These are phyloP conservation scores for Chionoecetes opilio DNA, from an alignment of 1,140 invertebrate genomes.

Conservation along the genomic window DNA sequence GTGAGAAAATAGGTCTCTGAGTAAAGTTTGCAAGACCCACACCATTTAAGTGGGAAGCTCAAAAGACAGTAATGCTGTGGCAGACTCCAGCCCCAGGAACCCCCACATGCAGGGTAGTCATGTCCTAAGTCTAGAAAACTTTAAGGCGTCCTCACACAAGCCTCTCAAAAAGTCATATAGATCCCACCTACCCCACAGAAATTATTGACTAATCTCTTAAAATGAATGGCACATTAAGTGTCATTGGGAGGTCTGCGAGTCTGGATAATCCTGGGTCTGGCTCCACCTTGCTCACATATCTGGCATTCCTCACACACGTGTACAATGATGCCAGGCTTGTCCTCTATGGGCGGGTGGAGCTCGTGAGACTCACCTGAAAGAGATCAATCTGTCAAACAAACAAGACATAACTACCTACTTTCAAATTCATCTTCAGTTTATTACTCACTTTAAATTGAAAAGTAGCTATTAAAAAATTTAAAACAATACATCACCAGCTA, in stretches of 20 bases:
- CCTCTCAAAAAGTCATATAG: not conserved
- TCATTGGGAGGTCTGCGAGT: slow-evolving; percentile 71
- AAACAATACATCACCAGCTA: no score
- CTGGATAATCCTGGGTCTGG: slow-evolving; percentile 65
- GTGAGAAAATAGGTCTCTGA: slow-evolving; percentile 56
- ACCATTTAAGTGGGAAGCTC: not conserved
- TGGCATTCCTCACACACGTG: slow-evolving; percentile 69
- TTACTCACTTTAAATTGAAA: no score
- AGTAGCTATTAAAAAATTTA: no score
- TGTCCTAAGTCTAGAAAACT: not conserved
- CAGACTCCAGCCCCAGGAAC: not conserved
- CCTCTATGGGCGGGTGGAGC: slow-evolving; percentile 77
- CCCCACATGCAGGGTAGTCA: not conserved
- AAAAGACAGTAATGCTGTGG: not conserved
- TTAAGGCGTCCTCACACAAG: not conserved
- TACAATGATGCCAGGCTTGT: slow-evolving; percentile 79
- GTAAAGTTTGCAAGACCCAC: slow-evolving; percentile 36
- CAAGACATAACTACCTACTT: not conserved
- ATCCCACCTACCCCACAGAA: not conserved
- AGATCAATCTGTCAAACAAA: not conserved
- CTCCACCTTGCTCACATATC: slow-evolving; percentile 42
- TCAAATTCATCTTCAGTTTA: not conserved
- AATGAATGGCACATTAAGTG: slow-evolving; percentile 34
- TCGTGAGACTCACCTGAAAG: slow-evolving; percentile 79
- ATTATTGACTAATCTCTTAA: not conserved